Percentiles rank a stretch among this genome's conserved stretches.
Conservation (phyloP, 2,113 vertebrate species). For the Steatornis caripensis region DNA sequence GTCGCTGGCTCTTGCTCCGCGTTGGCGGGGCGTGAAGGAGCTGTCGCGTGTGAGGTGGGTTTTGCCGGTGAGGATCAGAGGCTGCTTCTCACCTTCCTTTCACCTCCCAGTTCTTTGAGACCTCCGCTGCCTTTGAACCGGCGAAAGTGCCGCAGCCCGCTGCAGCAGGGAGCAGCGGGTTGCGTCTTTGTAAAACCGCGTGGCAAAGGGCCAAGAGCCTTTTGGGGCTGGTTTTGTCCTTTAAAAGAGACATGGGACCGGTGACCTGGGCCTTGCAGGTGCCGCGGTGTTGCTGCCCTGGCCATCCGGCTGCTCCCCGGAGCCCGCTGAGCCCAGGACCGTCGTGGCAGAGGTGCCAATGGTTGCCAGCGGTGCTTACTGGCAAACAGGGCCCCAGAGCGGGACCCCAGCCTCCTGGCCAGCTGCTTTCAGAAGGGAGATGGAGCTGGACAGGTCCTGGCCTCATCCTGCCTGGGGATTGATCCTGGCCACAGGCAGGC, state of each 20-base stretch:
- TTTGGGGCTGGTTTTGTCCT: neutral
- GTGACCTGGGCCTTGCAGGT: neutral
- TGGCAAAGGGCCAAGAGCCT: neutral
- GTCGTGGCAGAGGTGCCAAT: neutral
- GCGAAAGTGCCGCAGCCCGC: neutral
- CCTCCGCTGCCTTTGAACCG: neutral
- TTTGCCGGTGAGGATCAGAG: neutral
- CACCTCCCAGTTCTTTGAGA: neutral
- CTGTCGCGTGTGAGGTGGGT: neutral
- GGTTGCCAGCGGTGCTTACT: neutral
- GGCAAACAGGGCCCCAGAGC: neutral
- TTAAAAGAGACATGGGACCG: fast-evolving
- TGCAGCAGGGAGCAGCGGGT: neutral
- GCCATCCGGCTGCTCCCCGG: too few relatives aligned
- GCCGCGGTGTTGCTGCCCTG: neutral
- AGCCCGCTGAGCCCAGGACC: too few relatives aligned
- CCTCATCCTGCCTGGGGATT: neutral
- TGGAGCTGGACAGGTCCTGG: neutral
- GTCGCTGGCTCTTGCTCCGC: neutral
- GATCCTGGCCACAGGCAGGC: too few relatives aligned
- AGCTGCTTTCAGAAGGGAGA: neutral
- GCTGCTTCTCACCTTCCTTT: neutral
- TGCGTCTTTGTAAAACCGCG: fast-evolving
- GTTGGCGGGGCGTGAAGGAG: neutral
- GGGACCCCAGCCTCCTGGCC: too few relatives aligned